phyloP scores from a whole-genome alignment of 2,888 invertebrate species.

The Lamproptera curius region DNA sequence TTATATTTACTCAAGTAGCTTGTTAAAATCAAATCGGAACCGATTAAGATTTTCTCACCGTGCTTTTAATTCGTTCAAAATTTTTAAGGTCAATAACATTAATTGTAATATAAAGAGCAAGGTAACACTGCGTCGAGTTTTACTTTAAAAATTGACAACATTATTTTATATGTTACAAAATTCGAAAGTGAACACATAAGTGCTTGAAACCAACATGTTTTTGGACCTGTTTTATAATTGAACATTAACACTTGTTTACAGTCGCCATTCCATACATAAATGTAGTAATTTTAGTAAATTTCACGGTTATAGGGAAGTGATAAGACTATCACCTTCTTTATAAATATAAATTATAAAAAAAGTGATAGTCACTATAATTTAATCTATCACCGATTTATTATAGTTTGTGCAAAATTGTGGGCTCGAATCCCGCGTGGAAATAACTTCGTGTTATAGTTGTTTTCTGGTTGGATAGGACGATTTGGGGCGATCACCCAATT shows the following conservation, averaged over 20 bases:
- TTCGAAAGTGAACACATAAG: too few species aligned
- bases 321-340: neutral
- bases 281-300: neutral
- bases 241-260: too few species aligned
- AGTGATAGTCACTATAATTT: neutral
- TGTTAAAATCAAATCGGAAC: neutral
- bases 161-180: too few species aligned
- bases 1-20: neutral
- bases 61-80: neutral
- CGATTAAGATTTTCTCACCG: too few species aligned
- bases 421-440: neutral
- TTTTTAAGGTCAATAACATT: conserved; percentile 32
- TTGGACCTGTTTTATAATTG: too few species aligned
- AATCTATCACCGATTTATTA: neutral
- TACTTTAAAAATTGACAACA: too few species aligned
- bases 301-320: neutral
- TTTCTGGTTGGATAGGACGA: too few species aligned
- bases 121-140: conserved; percentile 19
- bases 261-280: too few species aligned
- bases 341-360: neutral
- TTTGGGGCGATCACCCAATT: too few species aligned
- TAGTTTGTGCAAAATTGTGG: neutral
- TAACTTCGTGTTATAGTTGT: too few species aligned
- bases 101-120: conserved; percentile 32
- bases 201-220: too few species aligned